Percentiles rank a stretch among this genome's conserved stretches.
Conservation (phyloP, 2,797 vertebrate species). For the Phrynocephalus guinanensis region DNA sequence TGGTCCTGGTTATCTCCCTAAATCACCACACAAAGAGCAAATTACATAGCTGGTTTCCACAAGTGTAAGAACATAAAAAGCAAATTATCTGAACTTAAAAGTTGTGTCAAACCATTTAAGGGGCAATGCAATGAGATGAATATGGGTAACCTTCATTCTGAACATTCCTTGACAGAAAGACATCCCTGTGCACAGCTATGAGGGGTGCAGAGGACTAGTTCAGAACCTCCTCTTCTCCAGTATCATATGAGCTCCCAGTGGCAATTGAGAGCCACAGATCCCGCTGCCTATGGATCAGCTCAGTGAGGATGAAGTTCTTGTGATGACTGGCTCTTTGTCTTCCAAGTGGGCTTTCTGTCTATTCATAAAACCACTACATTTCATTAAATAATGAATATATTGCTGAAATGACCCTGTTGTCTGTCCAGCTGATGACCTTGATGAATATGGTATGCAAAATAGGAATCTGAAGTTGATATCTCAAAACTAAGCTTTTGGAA, state of each 20-base stretch:
- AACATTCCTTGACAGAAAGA: neutral
- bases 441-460: neutral
- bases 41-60: too few relatives aligned
- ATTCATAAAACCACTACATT: neutral
- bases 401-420: neutral
- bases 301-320: neutral
- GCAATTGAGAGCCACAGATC: neutral
- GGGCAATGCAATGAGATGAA: too few relatives aligned
- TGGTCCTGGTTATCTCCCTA: too few relatives aligned
- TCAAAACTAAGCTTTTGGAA: neutral
- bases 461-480: neutral
- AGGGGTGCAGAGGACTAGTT: neutral
- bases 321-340: neutral
- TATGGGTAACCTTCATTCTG: neutral
- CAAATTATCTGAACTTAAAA: too few relatives aligned
- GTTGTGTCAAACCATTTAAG: too few relatives aligned
- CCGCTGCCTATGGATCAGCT: neutral
- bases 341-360: neutral
- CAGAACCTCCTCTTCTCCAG: neutral
- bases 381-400: neutral
- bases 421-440: neutral
- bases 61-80: too few relatives aligned
- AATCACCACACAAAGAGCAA: too few relatives aligned
- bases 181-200: neutral
- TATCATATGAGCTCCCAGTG: neutral